Base-by-base conservation (phyloP, 2,888 invertebrate genomes). In the Leptopilina drosophilae region DNA sequence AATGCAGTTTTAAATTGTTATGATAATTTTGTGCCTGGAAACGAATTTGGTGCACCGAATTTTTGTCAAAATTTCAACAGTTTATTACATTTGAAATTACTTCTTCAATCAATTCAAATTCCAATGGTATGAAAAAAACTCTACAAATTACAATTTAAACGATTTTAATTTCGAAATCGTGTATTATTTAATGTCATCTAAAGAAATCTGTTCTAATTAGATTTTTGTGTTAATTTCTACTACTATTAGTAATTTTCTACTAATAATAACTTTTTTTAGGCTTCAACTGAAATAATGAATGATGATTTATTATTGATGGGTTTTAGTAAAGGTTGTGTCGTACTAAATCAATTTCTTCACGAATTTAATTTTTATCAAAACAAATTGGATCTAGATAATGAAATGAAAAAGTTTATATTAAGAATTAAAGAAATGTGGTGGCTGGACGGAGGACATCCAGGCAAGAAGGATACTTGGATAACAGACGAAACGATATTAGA, bases 261-360 rank as follows among this genome's bases (percentile, higher is more conserved):
- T 53, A 26, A 26, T 4, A 73, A 26, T 53, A 0, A 20, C 20
- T 46, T 69, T 53, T 1, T 53, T 56, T 4, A 56, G 73, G 33
- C 1, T 33, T 56, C 40, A 40, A 33, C 8, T 33, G 5, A 33
- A 33, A 56, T 59, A 78, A 73, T 81, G 5, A 77, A 77, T 20
- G 76, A 79, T 7, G 82, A 80, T 14, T 53, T 87, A 77, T 82
- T 77, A 33, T 87, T 84, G 84, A 94, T 97, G 81, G 98, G 97
- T 2, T 98, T 98, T 92, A 98, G 98, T 92, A 98, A 98, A 93
- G 98, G 98, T 80, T 97, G 97, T 92, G 96, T 97, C 80, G 98
- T 98, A 81, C 94, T 98, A 87, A 98, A 98, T 93, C 98, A 98
- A 93, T 93, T 98, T 85, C 93, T 98, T 77, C 95, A 96, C 90